Evolutionary conservation across 2,888 invertebrate species (phyloP), one percentile per base, ranked within the genome.

Genomic region (Synanthedon formicaeformis): DNA sequence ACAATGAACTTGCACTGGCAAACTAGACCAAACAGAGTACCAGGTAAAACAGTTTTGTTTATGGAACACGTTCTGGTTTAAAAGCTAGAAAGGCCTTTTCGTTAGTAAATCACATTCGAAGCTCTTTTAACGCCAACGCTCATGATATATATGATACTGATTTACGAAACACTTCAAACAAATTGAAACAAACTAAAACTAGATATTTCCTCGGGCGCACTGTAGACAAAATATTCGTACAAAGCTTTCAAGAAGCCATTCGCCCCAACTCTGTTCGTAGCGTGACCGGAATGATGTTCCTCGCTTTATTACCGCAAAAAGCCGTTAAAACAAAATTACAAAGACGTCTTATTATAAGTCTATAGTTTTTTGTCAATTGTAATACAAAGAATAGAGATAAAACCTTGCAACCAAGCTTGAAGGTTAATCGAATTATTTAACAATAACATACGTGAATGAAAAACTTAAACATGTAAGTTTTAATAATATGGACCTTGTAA

Each of bases 1-100:
- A 87, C 86, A 87, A 87, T 86, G 86, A 87, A 86, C 86, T 81
- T 84, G 81, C 77, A 79, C 67, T 75, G 81, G 79, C 79, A 76
- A 85, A 86, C 84, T 86, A 87, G 86, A 86, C 84, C 81, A 85
- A 84, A 85, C 82, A 84, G 71, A 72, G 69, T 57, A 64, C 66
- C 73, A 70, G 70, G 73, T 73, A 63, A 67, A 72, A 73, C 66
- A 57, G 60, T 67, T 71, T 75, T 67, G 75, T 75, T 77, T 77
- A 78, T 75, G 65, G 79, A 75, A 75, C 75, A 71, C 71, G 67
- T 64, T 64, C 55, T 56, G 53, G 59, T 65, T 70, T 69, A 54
- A 58, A 63, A 75, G 75, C 75, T 57, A 18, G 68, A 69, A 70
- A 68, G 61, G 66, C 65, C 11, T 45, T 60, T 57, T 57, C 60